These are phyloP conservation scores for Pardalotus punctatus DNA, from an alignment of 2,113 vertebrate species.

Conservation along the genomic window DNA sequence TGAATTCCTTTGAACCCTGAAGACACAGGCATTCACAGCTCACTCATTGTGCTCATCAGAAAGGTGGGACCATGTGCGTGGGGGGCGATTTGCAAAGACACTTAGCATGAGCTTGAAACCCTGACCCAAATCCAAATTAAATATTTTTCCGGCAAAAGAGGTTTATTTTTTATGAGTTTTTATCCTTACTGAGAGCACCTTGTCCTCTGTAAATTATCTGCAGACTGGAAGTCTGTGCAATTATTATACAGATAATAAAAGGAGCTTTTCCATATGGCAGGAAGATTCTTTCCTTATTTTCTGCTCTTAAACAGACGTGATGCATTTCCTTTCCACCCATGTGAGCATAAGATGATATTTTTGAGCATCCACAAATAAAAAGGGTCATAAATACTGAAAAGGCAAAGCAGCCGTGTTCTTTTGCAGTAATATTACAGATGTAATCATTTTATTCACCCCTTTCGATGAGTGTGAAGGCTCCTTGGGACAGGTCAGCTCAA, in stretches of 20 bases:
- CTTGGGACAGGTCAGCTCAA: fast-evolving
- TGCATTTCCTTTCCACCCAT: background rate
- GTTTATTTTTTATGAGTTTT: conserved; percentile 13
- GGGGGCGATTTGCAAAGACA: background rate
- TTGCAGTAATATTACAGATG: background rate
- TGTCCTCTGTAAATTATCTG: background rate
- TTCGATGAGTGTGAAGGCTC: background rate
- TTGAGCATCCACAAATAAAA: background rate
- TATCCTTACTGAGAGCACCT: background rate
- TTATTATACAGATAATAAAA: conserved; percentile 8
- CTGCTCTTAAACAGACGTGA: background rate
- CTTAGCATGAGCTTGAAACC: background rate
- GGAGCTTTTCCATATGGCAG: background rate
- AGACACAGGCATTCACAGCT: background rate
- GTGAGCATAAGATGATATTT: background rate
- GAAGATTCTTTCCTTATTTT: background rate
- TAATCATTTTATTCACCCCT: background rate
- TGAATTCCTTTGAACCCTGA: background rate
- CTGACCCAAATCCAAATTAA: conserved; percentile 15
- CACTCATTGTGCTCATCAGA: background rate
- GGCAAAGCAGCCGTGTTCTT: background rate
- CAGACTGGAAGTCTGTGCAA: background rate
- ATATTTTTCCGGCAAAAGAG: background rate
- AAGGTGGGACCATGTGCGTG: fast-evolving
- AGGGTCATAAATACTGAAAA: background rate